Evolutionary conservation across 2,888 invertebrate species (phyloP), one percentile per base, ranked within the genome.

Genomic region (Perizoma flavofasciatum): DNA sequence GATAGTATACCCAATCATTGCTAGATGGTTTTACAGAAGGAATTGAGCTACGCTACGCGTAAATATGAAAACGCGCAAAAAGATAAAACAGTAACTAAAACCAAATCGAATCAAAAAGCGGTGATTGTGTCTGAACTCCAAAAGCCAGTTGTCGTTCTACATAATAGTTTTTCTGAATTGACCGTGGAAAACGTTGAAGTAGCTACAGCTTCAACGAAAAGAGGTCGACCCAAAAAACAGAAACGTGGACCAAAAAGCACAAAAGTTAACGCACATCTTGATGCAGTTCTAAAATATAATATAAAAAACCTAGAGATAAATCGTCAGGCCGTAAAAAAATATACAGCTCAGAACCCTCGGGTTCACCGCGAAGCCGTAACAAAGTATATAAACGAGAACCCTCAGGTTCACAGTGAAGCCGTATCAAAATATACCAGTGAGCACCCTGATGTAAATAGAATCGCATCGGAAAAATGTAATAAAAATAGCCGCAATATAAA

Each of bases 151-250:
- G 43, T n/a, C 43, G 43, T 43, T 37, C 37, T 7, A 6, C 37
- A 37, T 7, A 37, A 37, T 37, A 37, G 8, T 7, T 37, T 6
- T 37, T 37, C 37, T 37, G 37, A 37, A 37, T 37, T 37, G 8
- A 37, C 8, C 43, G 10, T 43, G 10, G 43, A 43, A 9, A 43
- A 43, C 1, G 5, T n/a, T 10, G 10, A 43, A 43, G 10, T 10
- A 6, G n/a, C 9, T 43, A n/a, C 43, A 43, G n/a, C 37, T 37
- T 43, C 43, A 10, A 5, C n/a, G n/a, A 43, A 43, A 43, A 5
- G 43, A 43, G 43, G 43, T 43, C 43, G n/a, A 43, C 43, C 7
- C 43, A 43, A 10, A 43, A 43, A n/a, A 43, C 8, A 9, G n/a
- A 43, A 43, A 43, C 43, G 43, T 9, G 43, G 43, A 9, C 4